A percentile compares a stretch with the other conserved stretches of the same genome.
Conservation (phyloP, 1,140 invertebrate genomes). For the Phthorimaea operculella region DNA sequence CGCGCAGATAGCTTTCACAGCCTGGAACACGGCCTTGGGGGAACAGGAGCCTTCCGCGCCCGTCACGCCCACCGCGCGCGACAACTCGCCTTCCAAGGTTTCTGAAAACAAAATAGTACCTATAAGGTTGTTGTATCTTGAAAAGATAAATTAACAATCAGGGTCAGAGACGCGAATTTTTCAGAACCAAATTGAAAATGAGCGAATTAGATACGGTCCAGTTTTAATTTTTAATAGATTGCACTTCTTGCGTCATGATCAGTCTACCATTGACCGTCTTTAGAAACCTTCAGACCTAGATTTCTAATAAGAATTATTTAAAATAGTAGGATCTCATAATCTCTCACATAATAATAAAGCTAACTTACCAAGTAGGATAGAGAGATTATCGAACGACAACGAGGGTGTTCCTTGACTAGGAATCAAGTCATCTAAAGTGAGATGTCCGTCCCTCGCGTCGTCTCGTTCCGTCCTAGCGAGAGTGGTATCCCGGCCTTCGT, state of each 20-base stretch:
- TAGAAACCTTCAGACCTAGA: no score
- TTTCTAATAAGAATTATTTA: no score
- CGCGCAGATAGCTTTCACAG: constrained; percentile 92
- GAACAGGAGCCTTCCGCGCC: constrained; percentile 67
- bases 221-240: no score
- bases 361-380: constrained; percentile 79
- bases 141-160: no score
- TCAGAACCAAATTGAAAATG: no score
- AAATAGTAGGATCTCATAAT: no score
- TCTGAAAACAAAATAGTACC: constrained; percentile 65
- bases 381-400: constrained; percentile 80
- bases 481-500: constrained; percentile 72
- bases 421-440: constrained; percentile 80
- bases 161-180: no score
- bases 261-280: no score
- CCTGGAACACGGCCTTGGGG: constrained; percentile 78
- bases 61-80: constrained; percentile 75
- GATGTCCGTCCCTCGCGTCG: constrained; percentile 76
- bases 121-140: no score
- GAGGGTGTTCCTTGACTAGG: constrained; percentile 78
- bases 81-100: constrained; percentile 84
- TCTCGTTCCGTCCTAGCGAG: constrained; percentile 73
- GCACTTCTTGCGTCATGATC: no score
- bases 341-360: no score
- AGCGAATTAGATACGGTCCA: no score